A percentile compares a stretch with the other conserved stretches of the same genome.
Conservation (phyloP, 2,888 invertebrate genomes). For the Machimus rusticus region DNA sequence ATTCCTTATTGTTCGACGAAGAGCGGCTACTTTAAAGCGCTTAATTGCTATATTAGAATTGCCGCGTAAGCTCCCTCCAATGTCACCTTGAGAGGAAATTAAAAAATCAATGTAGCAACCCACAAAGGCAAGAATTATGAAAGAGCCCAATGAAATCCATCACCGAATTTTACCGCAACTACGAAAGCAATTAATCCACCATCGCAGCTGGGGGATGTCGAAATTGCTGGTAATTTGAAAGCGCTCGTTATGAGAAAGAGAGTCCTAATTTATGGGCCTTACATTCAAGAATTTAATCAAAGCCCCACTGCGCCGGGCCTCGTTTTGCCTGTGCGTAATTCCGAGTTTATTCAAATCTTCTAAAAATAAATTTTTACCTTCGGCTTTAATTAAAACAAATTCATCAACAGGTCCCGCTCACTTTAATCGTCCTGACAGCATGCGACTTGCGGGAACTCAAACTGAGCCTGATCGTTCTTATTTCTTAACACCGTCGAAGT, state of each 20-base stretch:
- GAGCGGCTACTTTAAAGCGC: background rate
- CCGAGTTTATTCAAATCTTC: background rate
- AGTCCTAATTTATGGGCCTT: conserved; percentile 11
- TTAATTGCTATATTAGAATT: background rate
- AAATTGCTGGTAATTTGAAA: background rate
- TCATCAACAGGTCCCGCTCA: background rate
- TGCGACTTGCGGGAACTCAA: background rate
- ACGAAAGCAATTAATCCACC: background rate
- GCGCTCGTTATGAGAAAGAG: background rate
- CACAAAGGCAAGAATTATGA: background rate
- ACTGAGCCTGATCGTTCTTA: background rate
- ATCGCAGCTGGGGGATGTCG: background rate
- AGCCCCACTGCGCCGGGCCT: background rate
- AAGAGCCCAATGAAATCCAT: background rate
- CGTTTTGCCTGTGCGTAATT: background rate
- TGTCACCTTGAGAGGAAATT: background rate
- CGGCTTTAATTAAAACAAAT: conserved; percentile 24
- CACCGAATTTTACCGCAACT: background rate
- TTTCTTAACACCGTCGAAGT: background rate
- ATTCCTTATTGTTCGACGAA: background rate
- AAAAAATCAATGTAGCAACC: background rate
- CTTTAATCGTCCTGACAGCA: background rate
- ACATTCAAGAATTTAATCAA: conserved; percentile 21
- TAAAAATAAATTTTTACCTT: conserved; percentile 20
- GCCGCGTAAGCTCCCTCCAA: background rate